Evolutionary conservation across 2,113 vertebrate genomes (phyloP), one percentile per base, ranked within the genome.

Genomic region (Poicephalus gulielmi): DNA sequence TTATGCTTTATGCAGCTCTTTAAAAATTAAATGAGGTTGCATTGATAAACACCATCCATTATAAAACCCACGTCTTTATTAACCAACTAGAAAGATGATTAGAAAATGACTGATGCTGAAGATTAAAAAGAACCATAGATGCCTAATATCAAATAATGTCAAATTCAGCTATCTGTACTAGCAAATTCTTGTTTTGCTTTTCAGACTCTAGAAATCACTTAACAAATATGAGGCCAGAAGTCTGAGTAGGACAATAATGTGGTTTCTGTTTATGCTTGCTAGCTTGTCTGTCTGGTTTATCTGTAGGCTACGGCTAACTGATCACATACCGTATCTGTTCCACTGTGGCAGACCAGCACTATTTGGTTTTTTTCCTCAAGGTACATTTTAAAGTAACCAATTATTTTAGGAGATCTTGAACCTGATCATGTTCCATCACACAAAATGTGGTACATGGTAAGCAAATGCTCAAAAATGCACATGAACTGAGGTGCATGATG

Each of bases 311-410:
- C 97, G 98, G 98, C 97, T 98, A 98, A 98, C 98, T 98, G 98
- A 99, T 99, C 98, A 98, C 97, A 99, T 98, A 98, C 97, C 88
- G 2, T 98, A 98, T 99, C 98, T 98, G 96, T 98, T 98, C 98
- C 98, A 97, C 94, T 98, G 97, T 78, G 98, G 98, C 98, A 98
- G 97, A 98, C 98, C 98, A 97, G 97, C 66, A 71, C 91, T 95
- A 92, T 95, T 97, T 95, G 91, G 94, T 95, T 97, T 95, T 95
- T 95, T 97, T 95, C 95, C 98, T 98, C 94, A 87, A 98, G 97
- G 95, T 98, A 98, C 97, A 98, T 98, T 94, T 88, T n/a, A 97
- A 98, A 96, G 94, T 83, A 97, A 95, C 52, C 69, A 87, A 87
- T 95, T 95, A 95, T 83, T 96, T 93, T 79, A 96, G 80, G 75